A percentile compares a stretch with the other conserved stretches of the same genome.
Conservation (phyloP, 2,113 vertebrate species). For the Scortum barcoo region DNA sequence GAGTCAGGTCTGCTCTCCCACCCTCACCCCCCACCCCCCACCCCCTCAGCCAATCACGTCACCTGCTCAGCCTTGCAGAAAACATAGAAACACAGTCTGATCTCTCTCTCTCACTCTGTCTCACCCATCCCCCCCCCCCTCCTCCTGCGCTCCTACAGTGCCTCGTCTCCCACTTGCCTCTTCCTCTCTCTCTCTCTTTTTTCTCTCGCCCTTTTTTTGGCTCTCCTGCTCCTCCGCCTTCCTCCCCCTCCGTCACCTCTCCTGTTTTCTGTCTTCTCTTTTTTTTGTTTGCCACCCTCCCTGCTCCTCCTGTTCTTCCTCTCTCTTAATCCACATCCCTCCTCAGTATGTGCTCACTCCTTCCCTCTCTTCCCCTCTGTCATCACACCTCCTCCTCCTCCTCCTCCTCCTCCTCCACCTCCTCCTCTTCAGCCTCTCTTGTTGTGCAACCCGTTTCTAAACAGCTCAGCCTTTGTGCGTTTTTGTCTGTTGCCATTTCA, state of each 20-base stretch:
- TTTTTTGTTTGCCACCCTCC: slow-evolving; percentile 28
- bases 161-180: slow-evolving; percentile 69
- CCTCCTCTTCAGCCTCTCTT: slow-evolving; percentile 68
- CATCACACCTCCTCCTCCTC: slow-evolving; percentile 58
- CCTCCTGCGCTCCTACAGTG: slow-evolving; percentile 52
- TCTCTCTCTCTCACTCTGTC: slow-evolving; percentile 59
- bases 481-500: slow-evolving; percentile 86
- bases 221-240: slow-evolving; percentile 46
- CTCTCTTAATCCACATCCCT: slow-evolving; percentile 70
- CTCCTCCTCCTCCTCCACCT: slow-evolving; percentile 49
- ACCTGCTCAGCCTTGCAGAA: slow-evolving; percentile 83
- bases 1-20: slow-evolving; percentile 82
- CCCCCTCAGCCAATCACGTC: slow-evolving; percentile 82
- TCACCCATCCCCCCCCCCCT: slow-evolving; percentile 46
- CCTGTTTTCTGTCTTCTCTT: slow-evolving; percentile 43
- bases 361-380: slow-evolving; percentile 48
- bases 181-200: slow-evolving; percentile 57
- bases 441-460: slow-evolving; percentile 81
- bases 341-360: slow-evolving; percentile 56
- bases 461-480: slow-evolving; percentile 84
- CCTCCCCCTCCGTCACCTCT: slow-evolving; percentile 8
- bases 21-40: no score
- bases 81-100: slow-evolving; percentile 80
- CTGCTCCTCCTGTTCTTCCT: slow-evolving; percentile 60
- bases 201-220: slow-evolving; percentile 47